A percentile compares a stretch with the other conserved stretches of the same genome.
Conservation (phyloP, 2,888 invertebrate species). For the Limnephilus rhombicus region DNA sequence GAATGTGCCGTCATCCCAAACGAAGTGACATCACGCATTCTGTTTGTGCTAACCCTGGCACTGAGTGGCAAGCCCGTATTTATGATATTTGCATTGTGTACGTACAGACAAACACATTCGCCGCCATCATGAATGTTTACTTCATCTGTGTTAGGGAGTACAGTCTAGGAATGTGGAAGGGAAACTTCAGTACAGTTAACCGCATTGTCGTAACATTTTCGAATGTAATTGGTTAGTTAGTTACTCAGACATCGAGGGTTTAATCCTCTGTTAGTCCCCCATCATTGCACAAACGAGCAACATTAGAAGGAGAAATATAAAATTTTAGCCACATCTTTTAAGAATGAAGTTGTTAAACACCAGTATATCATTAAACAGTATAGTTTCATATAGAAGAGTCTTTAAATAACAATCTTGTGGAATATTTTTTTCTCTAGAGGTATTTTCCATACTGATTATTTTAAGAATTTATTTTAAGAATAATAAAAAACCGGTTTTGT, state of each 20-base stretch:
- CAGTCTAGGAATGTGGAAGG: constrained; percentile 40
- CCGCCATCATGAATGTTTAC: constrained; percentile 1
- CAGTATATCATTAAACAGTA: not conserved
- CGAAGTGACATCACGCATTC: not conserved
- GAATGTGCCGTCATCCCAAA: not conserved
- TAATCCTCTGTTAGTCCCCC: not conserved
- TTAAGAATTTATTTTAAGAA: no score
- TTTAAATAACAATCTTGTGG: not conserved
- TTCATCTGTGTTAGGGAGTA: constrained; percentile 34
- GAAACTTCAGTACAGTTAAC: constrained; percentile 9
- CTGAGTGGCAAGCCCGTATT: constrained; percentile 10
- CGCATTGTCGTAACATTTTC: not conserved
- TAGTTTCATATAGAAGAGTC: not conserved
- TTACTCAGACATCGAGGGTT: not conserved
- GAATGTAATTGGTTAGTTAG: not conserved
- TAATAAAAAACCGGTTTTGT: no score
- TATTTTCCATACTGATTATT: not conserved
- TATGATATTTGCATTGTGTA: constrained; percentile 38
- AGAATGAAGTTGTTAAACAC: not conserved
- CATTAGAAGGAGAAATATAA: no score
- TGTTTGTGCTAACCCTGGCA: constrained; percentile 12
- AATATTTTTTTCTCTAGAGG: not conserved
- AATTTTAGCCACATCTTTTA: no score
- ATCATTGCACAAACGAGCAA: no score
- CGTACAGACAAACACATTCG: not conserved